phyloP scores from a whole-genome alignment of 1,140 invertebrate genomes.

The Saccostrea echinata region DNA sequence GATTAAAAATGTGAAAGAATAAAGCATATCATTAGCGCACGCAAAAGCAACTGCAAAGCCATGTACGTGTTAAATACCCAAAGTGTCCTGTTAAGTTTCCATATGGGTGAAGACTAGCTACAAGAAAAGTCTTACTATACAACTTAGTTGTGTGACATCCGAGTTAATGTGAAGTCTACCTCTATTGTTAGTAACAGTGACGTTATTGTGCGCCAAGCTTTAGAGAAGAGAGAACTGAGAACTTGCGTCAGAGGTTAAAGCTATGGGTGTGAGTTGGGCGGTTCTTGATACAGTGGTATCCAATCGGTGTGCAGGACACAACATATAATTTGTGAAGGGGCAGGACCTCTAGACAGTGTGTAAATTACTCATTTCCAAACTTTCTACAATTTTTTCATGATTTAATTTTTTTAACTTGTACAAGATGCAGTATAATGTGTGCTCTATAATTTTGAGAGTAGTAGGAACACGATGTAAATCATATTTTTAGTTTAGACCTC shows the following conservation, averaged over 20 bases:
- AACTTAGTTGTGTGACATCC: background rate
- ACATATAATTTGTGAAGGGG: constrained; percentile 21
- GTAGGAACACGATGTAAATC: too few relatives aligned
- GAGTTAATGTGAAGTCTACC: constrained; percentile 10
- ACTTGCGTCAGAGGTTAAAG: constrained; percentile 33
- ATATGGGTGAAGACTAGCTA: background rate
- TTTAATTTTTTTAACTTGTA: too few relatives aligned
- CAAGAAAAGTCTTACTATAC: background rate
- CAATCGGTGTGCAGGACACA: constrained; percentile 35
- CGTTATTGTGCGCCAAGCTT: constrained; percentile 33
- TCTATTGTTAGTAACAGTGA: constrained; percentile 34
- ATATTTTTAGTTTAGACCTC: too few relatives aligned
- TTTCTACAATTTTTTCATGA: background rate
- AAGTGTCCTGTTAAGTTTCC: background rate
- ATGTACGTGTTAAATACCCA: constrained; percentile 4
- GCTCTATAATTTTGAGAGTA: too few relatives aligned
- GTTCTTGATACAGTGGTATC: constrained; percentile 26
- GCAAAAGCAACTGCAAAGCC: constrained; percentile 32
- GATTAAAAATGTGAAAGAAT: background rate
- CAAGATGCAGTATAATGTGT: too few relatives aligned
- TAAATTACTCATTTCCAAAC: background rate
- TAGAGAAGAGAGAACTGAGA: constrained; percentile 18
- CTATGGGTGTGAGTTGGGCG: constrained; percentile 32
- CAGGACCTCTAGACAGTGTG: constrained; percentile 26
- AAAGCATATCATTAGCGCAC: constrained; percentile 2